Evolutionary conservation across 2,113 vertebrate species (phyloP).

Genomic region (Vidua chalybeata): DNA sequence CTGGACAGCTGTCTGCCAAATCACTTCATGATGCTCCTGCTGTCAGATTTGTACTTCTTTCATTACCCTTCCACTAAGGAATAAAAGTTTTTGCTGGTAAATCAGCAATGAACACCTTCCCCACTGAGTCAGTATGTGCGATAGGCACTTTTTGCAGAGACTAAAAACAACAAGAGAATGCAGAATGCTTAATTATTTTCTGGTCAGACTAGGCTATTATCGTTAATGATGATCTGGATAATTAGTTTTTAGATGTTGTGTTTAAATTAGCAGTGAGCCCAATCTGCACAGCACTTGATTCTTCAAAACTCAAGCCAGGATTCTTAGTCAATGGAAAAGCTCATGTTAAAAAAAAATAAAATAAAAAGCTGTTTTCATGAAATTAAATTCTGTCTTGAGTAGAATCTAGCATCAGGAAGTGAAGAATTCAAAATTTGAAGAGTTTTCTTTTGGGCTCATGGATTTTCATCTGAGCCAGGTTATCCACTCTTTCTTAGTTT

Average conservation of each 20-base stretch:
- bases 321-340: background rate
- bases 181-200: slow-evolving; percentile 65
- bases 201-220: slow-evolving; percentile 56
- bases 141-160: slow-evolving; percentile 40
- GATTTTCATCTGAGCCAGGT: background rate
- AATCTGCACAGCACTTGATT: slow-evolving; percentile 39
- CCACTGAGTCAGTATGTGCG: background rate
- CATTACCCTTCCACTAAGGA: slow-evolving; percentile 45
- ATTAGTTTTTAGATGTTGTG: slow-evolving; percentile 60
- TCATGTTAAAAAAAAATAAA: background rate
- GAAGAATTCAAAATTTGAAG: background rate
- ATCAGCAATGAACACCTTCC: slow-evolving; percentile 27
- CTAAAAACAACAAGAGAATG: slow-evolving; percentile 47
- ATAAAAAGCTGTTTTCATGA: background rate
- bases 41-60: slow-evolving; percentile 51
- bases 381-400: background rate
- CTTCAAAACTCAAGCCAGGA: background rate
- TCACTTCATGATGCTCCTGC: slow-evolving; percentile 27
- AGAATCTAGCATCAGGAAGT: background rate
- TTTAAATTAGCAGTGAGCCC: slow-evolving; percentile 60
- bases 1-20: slow-evolving; percentile 31
- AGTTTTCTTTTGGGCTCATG: background rate
- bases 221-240: slow-evolving; percentile 59
- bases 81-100: slow-evolving; percentile 47
- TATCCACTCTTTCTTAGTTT: background rate